These are phyloP conservation scores for Hydrotaea cyrtoneurina DNA, from an alignment of 2,888 invertebrate genomes.

Conservation along the genomic window DNA sequence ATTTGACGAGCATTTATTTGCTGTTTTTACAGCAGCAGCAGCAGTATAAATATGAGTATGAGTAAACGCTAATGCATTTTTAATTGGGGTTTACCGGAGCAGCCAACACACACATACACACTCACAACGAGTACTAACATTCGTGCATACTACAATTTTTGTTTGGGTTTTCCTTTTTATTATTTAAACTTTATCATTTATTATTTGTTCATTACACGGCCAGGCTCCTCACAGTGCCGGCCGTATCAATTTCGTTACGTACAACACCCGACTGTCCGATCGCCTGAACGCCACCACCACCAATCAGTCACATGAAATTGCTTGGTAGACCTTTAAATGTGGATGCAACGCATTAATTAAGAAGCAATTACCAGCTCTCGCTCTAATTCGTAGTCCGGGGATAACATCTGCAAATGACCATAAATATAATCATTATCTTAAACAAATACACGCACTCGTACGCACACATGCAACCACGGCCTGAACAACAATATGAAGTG, in stretches of 20 bases:
- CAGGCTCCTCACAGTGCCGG: slow-evolving; percentile 8
- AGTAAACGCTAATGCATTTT: slow-evolving; percentile 77
- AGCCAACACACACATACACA: slow-evolving; percentile 6
- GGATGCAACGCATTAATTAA: slow-evolving; percentile 38
- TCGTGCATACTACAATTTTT: not conserved
- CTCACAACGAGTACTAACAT: slow-evolving; percentile 30
- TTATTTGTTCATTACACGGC: slow-evolving; percentile 26
- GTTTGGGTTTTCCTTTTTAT: too few relatives aligned
- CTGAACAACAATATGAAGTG: not conserved
- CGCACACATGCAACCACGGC: not conserved
- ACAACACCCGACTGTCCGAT: not conserved
- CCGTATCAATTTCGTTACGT: not conserved
- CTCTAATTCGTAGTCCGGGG: slow-evolving; percentile 15
- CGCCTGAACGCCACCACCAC: not conserved
- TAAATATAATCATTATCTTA: slow-evolving; percentile 31
- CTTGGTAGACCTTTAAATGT: not conserved
- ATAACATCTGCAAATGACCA: slow-evolving; percentile 17
- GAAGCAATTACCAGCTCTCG: slow-evolving; percentile 31
- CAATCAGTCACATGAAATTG: slow-evolving; percentile 4
- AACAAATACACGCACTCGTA: slow-evolving; percentile 1
- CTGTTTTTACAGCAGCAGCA: slow-evolving; percentile 19
- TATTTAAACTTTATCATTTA: slow-evolving; percentile 25
- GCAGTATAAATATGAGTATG: slow-evolving; percentile 23
- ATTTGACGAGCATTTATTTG: slow-evolving; percentile 33
- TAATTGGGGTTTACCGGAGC: slow-evolving; percentile 75